Percentiles rank a stretch among this genome's conserved stretches.
Evolutionary conservation across 2,888 invertebrate genomes (phyloP).

Genomic region (Cylindroiulus punctatus): DNA sequence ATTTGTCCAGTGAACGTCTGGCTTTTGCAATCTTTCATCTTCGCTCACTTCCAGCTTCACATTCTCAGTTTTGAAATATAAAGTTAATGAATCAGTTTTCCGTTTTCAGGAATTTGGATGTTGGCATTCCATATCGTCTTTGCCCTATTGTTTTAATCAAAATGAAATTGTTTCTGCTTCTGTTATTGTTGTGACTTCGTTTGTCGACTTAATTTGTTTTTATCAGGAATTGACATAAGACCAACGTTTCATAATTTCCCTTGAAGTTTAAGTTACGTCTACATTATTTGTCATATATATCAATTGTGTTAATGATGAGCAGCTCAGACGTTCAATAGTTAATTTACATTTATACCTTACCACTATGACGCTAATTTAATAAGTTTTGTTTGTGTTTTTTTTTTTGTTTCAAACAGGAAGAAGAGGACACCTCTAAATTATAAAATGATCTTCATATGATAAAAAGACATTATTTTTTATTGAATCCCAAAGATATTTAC

Average conservation of each 20-base stretch:
- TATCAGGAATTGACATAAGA: neutral
- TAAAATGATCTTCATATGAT: neutral
- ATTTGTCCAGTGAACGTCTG: slow-evolving; percentile 6
- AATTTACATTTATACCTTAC: neutral
- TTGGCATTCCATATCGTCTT: neutral
- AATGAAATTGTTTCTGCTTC: neutral
- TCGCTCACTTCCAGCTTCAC: neutral
- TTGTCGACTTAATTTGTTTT: neutral
- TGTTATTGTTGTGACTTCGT: neutral
- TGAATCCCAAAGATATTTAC: slow-evolving; percentile 38
- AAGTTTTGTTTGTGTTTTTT: neutral
- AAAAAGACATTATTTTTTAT: slow-evolving; percentile 22
- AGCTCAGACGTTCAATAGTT: neutral
- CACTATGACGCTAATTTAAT: neutral
- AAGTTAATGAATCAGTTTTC: neutral
- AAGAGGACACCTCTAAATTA: slow-evolving; percentile 28
- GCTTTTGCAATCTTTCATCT: neutral
- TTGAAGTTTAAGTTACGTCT: neutral
- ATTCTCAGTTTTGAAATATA: neutral
- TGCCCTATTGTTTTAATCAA: neutral
- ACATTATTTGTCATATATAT: too few species aligned
- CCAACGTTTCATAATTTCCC: neutral
- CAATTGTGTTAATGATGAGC: neutral
- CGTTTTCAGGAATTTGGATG: slow-evolving; percentile 27
- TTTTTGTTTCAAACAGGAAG: neutral